Percentiles rank a stretch among this genome's conserved stretches.
phyloP scores from a whole-genome alignment of 2,797 vertebrate genomes.

The Hippopotamyrus pictus region DNA sequence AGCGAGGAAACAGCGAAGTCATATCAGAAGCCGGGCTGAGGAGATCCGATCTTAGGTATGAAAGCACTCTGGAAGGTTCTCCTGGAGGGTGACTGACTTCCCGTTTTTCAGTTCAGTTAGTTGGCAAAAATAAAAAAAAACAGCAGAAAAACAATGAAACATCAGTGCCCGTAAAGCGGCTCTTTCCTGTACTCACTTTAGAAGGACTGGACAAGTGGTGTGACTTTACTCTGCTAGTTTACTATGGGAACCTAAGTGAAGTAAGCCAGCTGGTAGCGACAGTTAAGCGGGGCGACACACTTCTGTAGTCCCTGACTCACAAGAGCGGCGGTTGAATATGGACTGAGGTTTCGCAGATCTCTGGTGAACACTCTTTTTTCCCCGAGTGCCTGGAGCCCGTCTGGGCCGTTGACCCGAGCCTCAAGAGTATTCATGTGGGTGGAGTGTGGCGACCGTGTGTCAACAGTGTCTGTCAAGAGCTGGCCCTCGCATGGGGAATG shows the following conservation, averaged over 20 bases:
- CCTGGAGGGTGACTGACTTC: constrained; percentile 35
- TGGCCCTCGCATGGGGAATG: constrained; percentile 52
- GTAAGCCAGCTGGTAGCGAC: constrained; percentile 36
- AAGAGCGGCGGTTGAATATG: constrained; percentile 37
- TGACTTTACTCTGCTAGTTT: constrained; percentile 29
- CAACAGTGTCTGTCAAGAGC: constrained; percentile 56
- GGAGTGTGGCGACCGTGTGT: constrained; percentile 48
- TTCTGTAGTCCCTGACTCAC: constrained; percentile 36
- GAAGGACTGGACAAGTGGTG: constrained; percentile 33
- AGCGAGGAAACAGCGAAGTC: constrained; percentile 45
- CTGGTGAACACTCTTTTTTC: constrained; percentile 37
- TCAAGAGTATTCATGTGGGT: constrained; percentile 14
- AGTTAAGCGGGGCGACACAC: constrained; percentile 20
- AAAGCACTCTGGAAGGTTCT: constrained; percentile 58
- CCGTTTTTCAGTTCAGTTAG: background rate
- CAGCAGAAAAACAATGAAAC: constrained; percentile 8
- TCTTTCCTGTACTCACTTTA: constrained; percentile 41
- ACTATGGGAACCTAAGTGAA: constrained; percentile 38
- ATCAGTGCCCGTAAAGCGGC: constrained; percentile 40
- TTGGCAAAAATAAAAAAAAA: background rate
- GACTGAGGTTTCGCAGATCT: constrained; percentile 36
- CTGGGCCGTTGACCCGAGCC: constrained; percentile 40
- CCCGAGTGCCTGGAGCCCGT: constrained; percentile 44
- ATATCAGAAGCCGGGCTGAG: constrained; percentile 53
- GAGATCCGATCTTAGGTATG: constrained; percentile 60